These are phyloP conservation scores for Acleris cristana DNA, from an alignment of 2,888 invertebrate genomes.

Conservation along the genomic window DNA sequence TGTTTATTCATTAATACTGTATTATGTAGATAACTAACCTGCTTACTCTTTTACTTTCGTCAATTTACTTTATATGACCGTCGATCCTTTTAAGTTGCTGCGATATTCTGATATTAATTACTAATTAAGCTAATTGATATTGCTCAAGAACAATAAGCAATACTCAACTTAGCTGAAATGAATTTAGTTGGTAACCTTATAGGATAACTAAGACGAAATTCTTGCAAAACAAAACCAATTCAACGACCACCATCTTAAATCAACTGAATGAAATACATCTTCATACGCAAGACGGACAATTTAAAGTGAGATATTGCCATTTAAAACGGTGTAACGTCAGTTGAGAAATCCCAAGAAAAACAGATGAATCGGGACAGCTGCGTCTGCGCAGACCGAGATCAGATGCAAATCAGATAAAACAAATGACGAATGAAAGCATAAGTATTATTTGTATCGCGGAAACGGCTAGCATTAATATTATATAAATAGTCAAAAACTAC, in stretches of 20 bases:
- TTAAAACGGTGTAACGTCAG: constrained; percentile 44
- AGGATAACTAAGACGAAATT: background rate
- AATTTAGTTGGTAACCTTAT: background rate
- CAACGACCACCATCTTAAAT: constrained; percentile 5
- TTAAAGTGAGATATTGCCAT: constrained; percentile 51
- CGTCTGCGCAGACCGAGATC: constrained; percentile 39
- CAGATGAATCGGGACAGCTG: constrained; percentile 44
- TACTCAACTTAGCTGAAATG: no score
- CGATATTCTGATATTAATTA: no score
- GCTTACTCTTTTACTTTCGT: no score
- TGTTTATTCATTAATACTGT: no score
- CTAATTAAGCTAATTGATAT: no score
- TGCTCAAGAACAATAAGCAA: no score
- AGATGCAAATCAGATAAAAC: constrained; percentile 39
- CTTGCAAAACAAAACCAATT: constrained; percentile 1
- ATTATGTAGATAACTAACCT: no score
- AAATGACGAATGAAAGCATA: constrained; percentile 19
- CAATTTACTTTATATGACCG: no score
- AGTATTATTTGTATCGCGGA: constrained; percentile 18
- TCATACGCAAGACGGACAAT: constrained; percentile 46
- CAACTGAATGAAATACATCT: constrained; percentile 18
- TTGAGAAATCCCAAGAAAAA: constrained; percentile 42
- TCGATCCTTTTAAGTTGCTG: no score
- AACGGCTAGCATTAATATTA: constrained; percentile 2
- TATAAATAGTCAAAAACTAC: background rate